Evolutionary conservation across 2,888 invertebrate species (phyloP).

Genomic region (Oxyteleia sp.): DNA sequence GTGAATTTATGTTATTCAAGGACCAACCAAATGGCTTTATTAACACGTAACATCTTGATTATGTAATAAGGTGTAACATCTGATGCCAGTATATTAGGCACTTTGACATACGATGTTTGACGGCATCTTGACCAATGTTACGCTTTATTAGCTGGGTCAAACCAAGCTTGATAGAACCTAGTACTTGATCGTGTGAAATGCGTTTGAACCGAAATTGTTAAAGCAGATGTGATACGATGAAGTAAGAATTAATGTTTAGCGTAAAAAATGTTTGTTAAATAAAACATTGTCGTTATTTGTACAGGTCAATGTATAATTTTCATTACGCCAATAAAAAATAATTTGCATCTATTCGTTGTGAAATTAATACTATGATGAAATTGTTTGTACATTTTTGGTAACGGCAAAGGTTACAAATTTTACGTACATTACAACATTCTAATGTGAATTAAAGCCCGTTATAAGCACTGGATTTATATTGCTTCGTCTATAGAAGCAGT

Average conservation of each 20-base stretch:
- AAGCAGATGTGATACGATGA: constrained; percentile 11
- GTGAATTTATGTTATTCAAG: background rate
- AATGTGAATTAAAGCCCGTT: too few species aligned
- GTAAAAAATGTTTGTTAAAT: background rate
- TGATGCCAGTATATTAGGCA: constrained; percentile 7
- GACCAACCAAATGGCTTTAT: constrained; percentile 8
- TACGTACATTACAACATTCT: too few species aligned
- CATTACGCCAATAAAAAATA: too few species aligned
- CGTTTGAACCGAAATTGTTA: background rate
- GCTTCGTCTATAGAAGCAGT: too few species aligned
- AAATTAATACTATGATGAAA: too few species aligned
- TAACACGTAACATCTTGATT: constrained; percentile 16
- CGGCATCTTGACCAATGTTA: constrained; percentile 27
- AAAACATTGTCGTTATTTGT: too few species aligned
- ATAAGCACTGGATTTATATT: too few species aligned
- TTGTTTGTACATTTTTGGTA: too few species aligned
- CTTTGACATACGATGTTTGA: constrained; percentile 6
- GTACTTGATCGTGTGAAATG: constrained; percentile 14
- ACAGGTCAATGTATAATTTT: too few species aligned
- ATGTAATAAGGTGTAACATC: constrained; percentile 27
- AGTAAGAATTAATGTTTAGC: background rate
- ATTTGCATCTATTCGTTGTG: too few species aligned
- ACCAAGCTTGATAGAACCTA: constrained; percentile 12
- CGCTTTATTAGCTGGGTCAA: constrained; percentile 36
- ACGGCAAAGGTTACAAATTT: too few species aligned